These are phyloP conservation scores for Diprion similis DNA, from an alignment of 1,140 invertebrate genomes.

Conservation along the genomic window DNA sequence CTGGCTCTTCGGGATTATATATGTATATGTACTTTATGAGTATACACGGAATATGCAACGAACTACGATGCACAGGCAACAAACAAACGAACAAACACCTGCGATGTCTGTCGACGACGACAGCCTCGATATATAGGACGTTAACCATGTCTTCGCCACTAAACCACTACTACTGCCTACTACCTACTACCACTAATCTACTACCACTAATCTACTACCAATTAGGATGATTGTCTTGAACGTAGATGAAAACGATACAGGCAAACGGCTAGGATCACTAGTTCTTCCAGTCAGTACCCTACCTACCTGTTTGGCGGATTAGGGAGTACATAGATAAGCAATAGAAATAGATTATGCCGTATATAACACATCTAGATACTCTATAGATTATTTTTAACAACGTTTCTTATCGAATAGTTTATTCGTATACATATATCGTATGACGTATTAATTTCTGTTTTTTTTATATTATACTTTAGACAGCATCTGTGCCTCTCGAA, in stretches of 20 bases:
- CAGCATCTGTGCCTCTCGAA: neutral
- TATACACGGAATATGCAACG: too few species aligned
- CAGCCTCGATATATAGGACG: too few species aligned
- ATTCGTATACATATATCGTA: neutral
- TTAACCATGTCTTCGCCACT: too few species aligned
- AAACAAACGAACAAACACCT: too few species aligned
- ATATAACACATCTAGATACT: neutral
- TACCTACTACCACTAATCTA: conserved; percentile 44
- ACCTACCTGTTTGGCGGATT: conserved; percentile 52
- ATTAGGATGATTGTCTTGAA: conserved; percentile 63
- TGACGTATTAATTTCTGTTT: neutral
- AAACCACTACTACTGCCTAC: conserved; percentile 47
- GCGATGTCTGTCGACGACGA: conserved; percentile 22
- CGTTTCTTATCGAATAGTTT: too few species aligned
- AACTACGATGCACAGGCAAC: conserved; percentile 30
- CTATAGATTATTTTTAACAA: too few species aligned
- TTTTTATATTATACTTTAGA: neutral
- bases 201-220: conserved; percentile 54
- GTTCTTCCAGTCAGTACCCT: conserved; percentile 62
- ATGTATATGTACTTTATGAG: too few species aligned
- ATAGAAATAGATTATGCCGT: neutral
- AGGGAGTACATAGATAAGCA: conserved; percentile 62
- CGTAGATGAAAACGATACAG: conserved; percentile 61
- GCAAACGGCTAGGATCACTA: conserved; percentile 63
- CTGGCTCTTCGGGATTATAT: too few species aligned